These are phyloP conservation scores for Ceriagrion tenellum DNA, from an alignment of 2,888 invertebrate species.

Conservation along the genomic window DNA sequence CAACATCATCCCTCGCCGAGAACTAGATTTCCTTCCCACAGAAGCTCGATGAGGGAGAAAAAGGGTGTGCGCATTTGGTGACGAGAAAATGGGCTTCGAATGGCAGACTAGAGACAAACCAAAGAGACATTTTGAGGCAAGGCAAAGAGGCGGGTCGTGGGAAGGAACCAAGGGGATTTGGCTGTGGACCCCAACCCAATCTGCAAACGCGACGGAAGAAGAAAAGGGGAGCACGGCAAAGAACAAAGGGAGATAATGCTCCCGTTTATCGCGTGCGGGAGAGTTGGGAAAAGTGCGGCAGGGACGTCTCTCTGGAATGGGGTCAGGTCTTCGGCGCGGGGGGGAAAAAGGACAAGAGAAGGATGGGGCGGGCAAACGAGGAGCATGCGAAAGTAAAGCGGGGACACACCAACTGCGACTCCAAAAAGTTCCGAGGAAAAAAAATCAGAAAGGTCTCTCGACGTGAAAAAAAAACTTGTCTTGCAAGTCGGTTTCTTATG, in stretches of 20 bases:
- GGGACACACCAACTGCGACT: not conserved
- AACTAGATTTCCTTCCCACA: slow-evolving; percentile 9
- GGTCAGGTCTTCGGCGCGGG: not conserved
- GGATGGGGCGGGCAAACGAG: not conserved
- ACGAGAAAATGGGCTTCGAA: not conserved
- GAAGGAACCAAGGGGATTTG: not conserved
- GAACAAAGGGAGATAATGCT: slow-evolving; percentile 12
- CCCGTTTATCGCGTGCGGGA: slow-evolving; percentile 1
- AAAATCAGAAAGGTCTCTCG: not conserved
- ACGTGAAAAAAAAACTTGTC: not conserved
- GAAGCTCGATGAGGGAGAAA: not conserved
- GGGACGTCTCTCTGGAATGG: not conserved
- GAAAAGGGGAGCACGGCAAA: not conserved
- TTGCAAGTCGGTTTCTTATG: slow-evolving; percentile 32
- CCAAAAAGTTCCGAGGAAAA: not conserved
- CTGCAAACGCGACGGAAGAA: not conserved
- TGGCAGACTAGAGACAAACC: not conserved
- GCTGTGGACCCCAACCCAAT: not conserved
- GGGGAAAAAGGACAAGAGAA: not conserved
- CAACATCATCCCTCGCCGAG: too few relatives aligned
- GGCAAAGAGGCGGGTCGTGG: not conserved
- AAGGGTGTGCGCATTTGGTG: not conserved
- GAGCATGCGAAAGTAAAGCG: not conserved
- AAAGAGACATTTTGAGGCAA: not conserved
- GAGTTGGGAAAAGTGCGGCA: not conserved